Evolutionary conservation across 2,797 vertebrate species (phyloP).

Genomic region (Linurgus olivaceus): DNA sequence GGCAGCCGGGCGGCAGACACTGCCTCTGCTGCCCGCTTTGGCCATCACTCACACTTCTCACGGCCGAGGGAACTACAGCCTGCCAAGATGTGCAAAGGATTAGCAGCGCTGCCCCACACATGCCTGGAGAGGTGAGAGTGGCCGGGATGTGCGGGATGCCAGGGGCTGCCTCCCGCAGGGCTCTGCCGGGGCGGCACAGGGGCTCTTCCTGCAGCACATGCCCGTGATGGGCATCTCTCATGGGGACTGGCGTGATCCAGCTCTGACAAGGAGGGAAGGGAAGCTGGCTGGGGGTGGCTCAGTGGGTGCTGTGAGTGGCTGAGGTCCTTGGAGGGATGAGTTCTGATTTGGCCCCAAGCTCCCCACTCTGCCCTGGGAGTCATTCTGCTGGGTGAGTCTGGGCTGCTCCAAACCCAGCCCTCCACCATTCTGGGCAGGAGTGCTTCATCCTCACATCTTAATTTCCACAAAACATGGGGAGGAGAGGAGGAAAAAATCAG

Average conservation of each 20-base stretch:
- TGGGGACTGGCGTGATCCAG: neutral
- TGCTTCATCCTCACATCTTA: neutral
- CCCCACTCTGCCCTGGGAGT: neutral
- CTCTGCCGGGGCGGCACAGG: accelerated
- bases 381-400: neutral
- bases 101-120: conserved; percentile 57
- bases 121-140: conserved; percentile 59
- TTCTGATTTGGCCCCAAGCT: accelerated
- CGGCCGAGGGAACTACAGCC: neutral
- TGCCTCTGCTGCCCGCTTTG: neutral
- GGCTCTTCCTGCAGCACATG: neutral
- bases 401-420: neutral
- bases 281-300: neutral
- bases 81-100: conserved; percentile 64
- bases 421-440: neutral
- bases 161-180: neutral
- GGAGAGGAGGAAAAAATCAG: neutral
- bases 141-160: accelerated
- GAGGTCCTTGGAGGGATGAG: accelerated
- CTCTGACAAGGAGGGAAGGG: neutral
- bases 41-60: neutral
- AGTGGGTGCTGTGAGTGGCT: neutral
- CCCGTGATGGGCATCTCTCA: accelerated
- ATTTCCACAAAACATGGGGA: neutral
- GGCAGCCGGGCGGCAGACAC: neutral